Base-by-base conservation (phyloP, 2,113 vertebrate species). In the Antechinus stuartii region DNA sequence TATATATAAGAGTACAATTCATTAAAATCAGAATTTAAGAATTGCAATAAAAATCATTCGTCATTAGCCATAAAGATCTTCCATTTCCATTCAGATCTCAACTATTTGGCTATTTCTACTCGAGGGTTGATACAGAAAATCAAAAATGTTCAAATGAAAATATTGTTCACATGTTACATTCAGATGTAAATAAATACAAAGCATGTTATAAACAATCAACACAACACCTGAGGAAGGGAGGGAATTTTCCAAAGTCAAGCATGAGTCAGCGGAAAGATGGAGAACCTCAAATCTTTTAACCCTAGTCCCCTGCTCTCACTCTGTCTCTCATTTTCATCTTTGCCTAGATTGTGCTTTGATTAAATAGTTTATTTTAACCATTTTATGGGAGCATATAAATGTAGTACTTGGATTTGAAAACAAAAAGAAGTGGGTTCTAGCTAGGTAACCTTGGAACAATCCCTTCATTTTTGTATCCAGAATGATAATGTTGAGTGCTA, bases 171-270 rank as follows among this genome's bases (percentile, higher is more conserved):
- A 52, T 52, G 9, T 52, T 52, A 52, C 10, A 52, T 52, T 52
- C 50, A 52, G 50, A 50, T 24, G 2, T 84, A 95, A 92, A 2
- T 57, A 47, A 95, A 68, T 95, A 94, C 26, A 94, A 96, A 92
- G 25, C 35, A 27, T 22, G 2, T 5, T 46, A 14, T 25, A 95
- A 54, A 61, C 57, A 95, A 94, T 90, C 54, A 54, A 1, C 76
- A 10, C 55, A 46, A 92, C 47, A 46, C 1, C 30, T 42, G 24
- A 26, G 25, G 22, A 95, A 27, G 93, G 27, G 8, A 56, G 46
- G 24, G 90, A 76, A 84, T 97, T 92, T 94, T 91, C 92, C 53
- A 96, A 94, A 57, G 22, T 91, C 93, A 94, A 49, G 50, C 8
- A 90, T 25, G 91, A 95, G 54, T 92, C 57, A 56, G 26, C 84